A percentile compares a stretch with the other conserved stretches of the same genome.
Evolutionary conservation across 2,113 vertebrate genomes (phyloP).

Genomic region (Pelobates fuscus): DNA sequence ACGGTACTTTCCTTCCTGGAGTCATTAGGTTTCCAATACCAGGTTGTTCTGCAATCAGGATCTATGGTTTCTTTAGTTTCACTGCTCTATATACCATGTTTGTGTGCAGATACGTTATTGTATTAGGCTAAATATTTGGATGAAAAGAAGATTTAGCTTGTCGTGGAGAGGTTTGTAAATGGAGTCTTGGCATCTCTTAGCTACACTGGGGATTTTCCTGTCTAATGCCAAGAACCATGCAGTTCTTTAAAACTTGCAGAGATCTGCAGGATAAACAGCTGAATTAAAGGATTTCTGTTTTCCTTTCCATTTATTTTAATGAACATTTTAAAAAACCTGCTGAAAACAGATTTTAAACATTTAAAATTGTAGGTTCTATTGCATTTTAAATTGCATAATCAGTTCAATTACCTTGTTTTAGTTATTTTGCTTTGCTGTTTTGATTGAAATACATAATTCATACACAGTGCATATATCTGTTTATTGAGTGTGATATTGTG

Average conservation of each 20-base stretch:
- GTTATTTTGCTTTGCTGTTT: too few species aligned
- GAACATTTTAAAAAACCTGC: background rate
- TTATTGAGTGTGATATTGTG: too few species aligned
- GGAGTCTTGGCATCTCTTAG: constrained; percentile 44
- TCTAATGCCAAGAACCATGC: constrained; percentile 40
- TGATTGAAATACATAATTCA: too few species aligned
- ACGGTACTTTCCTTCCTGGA: background rate
- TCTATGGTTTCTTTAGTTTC: background rate
- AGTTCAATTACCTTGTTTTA: too few species aligned
- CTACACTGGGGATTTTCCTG: constrained; percentile 44
- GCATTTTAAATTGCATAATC: too few species aligned
- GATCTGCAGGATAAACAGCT: constrained; percentile 38
- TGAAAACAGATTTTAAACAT: background rate
- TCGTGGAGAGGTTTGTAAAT: constrained; percentile 37
- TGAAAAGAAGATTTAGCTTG: constrained; percentile 37
- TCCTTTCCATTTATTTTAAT: background rate
- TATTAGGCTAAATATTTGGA: constrained; percentile 48
- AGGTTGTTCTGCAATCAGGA: background rate
- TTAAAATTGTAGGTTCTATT: too few species aligned
- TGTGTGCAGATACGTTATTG: constrained; percentile 22
- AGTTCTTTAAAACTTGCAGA: constrained; percentile 37
- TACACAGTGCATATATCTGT: too few species aligned
- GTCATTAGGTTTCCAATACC: background rate
- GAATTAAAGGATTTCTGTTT: constrained; percentile 40
- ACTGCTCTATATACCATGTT: constrained; percentile 24